Conservation (phyloP, 2,888 invertebrate species). For the Lepidochitona cinerea region DNA sequence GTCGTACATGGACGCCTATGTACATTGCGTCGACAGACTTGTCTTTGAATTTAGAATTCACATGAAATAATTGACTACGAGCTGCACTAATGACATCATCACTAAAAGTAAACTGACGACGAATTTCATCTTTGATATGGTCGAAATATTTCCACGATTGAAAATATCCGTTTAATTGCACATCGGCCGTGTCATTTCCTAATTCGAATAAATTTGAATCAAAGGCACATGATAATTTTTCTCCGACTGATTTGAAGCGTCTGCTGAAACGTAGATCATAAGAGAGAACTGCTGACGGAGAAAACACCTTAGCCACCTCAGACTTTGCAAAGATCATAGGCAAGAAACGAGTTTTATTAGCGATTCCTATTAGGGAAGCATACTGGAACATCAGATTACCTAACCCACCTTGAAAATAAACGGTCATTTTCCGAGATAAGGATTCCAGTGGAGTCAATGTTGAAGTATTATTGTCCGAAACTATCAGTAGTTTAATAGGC, state of each 20-base stretch:
- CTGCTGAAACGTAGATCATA: not conserved
- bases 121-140: constrained; percentile 21
- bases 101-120: constrained; percentile 34
- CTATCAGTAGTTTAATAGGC: too few relatives aligned
- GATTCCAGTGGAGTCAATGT: too few relatives aligned
- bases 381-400: constrained; percentile 19
- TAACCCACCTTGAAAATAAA: constrained; percentile 1
- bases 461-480: too few relatives aligned
- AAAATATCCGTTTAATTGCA: constrained; percentile 26
- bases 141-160: constrained; percentile 45
- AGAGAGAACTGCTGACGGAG: not conserved
- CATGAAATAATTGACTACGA: constrained; percentile 10
- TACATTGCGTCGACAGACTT: not conserved
- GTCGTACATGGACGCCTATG: constrained; percentile 37
- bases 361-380: constrained; percentile 15
- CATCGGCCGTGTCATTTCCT: not conserved
- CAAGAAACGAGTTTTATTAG: not conserved
- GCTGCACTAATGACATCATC: constrained; percentile 17
- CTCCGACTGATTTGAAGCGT: not conserved
- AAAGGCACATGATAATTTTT: constrained; percentile 14
- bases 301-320: not conserved
- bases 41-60: not conserved
- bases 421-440: not conserved
- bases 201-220: constrained; percentile 9
- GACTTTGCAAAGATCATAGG: not conserved